Percentiles rank a stretch among this genome's conserved stretches.
phyloP scores from a whole-genome alignment of 2,113 vertebrate species.

The Elephantulus edwardii region DNA sequence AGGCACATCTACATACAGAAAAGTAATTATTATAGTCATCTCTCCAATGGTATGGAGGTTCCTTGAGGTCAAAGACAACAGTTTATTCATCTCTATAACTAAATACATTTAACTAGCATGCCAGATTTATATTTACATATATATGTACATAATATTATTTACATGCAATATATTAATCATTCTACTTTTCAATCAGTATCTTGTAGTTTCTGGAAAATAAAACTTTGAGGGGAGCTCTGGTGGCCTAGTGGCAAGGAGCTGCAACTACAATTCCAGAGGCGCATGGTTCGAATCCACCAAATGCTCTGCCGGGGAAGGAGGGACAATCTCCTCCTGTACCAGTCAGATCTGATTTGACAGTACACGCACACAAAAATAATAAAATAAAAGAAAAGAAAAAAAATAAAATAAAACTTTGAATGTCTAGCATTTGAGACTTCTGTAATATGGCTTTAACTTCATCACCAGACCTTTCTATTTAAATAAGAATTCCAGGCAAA shows the following conservation, averaged over 20 bases:
- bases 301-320: no score
- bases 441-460: neutral
- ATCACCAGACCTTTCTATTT: neutral
- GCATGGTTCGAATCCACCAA: no score
- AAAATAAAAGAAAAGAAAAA: no score
- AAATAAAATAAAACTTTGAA: neutral
- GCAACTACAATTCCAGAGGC: no score
- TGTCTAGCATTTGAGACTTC: neutral
- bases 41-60: neutral
- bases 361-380: no score
- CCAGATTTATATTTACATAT: neutral
- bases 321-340: no score
- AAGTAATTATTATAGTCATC: slow-evolving; percentile 22
- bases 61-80: neutral
- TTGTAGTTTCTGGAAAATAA: no score
- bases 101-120: neutral
- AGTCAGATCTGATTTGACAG: no score
- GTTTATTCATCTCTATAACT: neutral
- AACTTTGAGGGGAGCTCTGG: no score
- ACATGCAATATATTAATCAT: neutral
- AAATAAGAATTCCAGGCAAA: slow-evolving; percentile 3
- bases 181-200: neutral
- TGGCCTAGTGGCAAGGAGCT: no score
- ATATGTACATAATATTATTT: no score
- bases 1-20: neutral